These are phyloP conservation scores for Drosophila fuyamai DNA, from an alignment of 1,140 invertebrate genomes.

Conservation along the genomic window DNA sequence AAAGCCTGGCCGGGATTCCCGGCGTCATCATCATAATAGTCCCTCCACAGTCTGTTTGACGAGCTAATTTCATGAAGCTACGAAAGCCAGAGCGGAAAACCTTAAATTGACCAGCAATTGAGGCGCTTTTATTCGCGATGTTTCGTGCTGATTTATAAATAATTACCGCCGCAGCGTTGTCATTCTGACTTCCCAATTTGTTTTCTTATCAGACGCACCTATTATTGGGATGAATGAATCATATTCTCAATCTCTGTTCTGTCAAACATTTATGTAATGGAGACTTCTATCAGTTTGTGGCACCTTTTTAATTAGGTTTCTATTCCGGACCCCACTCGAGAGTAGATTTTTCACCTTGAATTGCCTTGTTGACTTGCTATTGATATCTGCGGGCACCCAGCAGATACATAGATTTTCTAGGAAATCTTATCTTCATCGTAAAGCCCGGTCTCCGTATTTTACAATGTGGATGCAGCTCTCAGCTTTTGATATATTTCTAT, in stretches of 20 bases:
- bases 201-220: slow-evolving; percentile 33
- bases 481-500: slow-evolving; percentile 13
- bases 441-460: slow-evolving; percentile 39
- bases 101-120: slow-evolving; percentile 49
- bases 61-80: slow-evolving; percentile 35
- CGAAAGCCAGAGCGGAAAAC: slow-evolving; percentile 27
- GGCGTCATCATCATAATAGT: slow-evolving; percentile 59
- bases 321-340: not conserved
- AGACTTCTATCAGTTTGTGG: not conserved
- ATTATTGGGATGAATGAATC: slow-evolving; percentile 22
- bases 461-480: slow-evolving; percentile 50
- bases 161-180: slow-evolving; percentile 2
- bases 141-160: slow-evolving; percentile 35
- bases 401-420: slow-evolving; percentile 45
- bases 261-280: slow-evolving; percentile 14
- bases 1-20: slow-evolving; percentile 71
- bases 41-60: slow-evolving; percentile 42
- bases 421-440: slow-evolving; percentile 43
- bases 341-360: slow-evolving; percentile 33
- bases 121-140: slow-evolving; percentile 41
- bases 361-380: slow-evolving; percentile 37
- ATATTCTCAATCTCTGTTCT: not conserved
- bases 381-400: slow-evolving; percentile 16
- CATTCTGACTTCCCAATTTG: slow-evolving; percentile 20
- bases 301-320: slow-evolving; percentile 49